phyloP scores from a whole-genome alignment of 2,113 vertebrate species.

The Anolis carolinensis region DNA sequence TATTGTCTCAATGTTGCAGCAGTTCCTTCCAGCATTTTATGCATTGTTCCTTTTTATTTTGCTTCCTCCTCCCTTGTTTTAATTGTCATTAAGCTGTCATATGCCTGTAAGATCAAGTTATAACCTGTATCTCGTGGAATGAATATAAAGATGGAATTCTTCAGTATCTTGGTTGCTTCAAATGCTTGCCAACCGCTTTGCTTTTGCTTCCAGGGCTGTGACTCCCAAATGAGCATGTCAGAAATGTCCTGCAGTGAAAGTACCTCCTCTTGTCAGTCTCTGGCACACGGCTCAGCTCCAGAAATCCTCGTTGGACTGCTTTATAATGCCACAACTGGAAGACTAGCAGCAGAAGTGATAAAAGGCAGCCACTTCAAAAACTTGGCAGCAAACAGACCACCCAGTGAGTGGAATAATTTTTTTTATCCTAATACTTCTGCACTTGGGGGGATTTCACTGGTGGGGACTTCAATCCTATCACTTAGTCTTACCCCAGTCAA shows the following conservation, averaged over 20 bases:
- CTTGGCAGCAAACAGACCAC: constrained; percentile 95
- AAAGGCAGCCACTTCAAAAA: constrained; percentile 99
- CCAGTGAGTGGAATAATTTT: constrained; percentile 89
- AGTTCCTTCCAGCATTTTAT: not conserved
- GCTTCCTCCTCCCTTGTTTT: not conserved
- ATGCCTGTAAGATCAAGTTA: not conserved
- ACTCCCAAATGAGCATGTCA: constrained; percentile 92
- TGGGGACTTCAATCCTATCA: constrained; percentile 66
- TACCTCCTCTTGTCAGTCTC: constrained; percentile 92
- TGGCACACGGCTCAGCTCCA: constrained; percentile 87
- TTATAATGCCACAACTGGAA: constrained; percentile 97
- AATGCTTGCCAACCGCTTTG: constrained; percentile 36
- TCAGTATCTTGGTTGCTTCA: not conserved
- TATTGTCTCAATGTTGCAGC: not conserved
- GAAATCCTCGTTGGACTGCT: constrained; percentile 95
- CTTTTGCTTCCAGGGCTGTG: constrained; percentile 83
- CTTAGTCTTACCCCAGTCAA: constrained; percentile 66
- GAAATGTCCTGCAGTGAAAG: constrained; percentile 94
- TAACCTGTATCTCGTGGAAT: not conserved
- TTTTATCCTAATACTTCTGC: constrained; percentile 67
- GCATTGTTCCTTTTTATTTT: not conserved
- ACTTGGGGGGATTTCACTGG: constrained; percentile 52
- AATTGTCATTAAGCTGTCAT: not conserved
- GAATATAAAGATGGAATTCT: constrained; percentile 14
- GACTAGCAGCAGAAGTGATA: constrained; percentile 96